These are phyloP conservation scores for Lepidostoma basale DNA, from an alignment of 1,140 invertebrate species.

Conservation along the genomic window DNA sequence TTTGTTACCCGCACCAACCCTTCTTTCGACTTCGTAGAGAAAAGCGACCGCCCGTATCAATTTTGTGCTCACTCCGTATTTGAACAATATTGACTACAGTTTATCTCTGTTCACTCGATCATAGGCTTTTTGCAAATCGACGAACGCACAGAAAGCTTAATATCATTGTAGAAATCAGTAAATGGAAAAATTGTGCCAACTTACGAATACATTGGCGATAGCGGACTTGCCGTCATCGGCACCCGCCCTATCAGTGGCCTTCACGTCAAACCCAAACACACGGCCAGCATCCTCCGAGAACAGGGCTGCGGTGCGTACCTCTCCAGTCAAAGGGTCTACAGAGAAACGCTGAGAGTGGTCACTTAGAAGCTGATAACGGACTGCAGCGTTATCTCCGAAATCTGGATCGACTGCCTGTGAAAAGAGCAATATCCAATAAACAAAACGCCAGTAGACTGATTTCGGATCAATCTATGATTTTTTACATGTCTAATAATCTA, in stretches of 20 bases:
- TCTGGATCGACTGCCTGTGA: conserved; percentile 76
- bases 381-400: conserved; percentile 74
- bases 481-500: background rate
- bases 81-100: too few species aligned
- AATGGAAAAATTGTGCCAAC: too few species aligned
- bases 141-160: too few species aligned
- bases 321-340: conserved; percentile 75
- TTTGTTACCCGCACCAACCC: too few species aligned
- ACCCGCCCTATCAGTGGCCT: conserved; percentile 79
- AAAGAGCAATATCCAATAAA: conserved; percentile 34
- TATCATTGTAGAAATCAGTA: too few species aligned
- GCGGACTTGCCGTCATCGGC: conserved; percentile 79
- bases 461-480: too few species aligned
- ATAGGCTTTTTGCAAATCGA: too few species aligned
- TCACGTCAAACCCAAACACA: conserved; percentile 86
- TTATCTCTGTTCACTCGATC: too few species aligned
- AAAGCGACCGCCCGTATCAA: too few species aligned
- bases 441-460: background rate
- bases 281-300: conserved; percentile 71
- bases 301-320: conserved; percentile 72
- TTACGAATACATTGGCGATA: conserved; percentile 83
- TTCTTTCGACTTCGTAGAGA: too few species aligned
- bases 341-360: conserved; percentile 72
- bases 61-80: too few species aligned
- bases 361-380: conserved; percentile 80